Evolutionary conservation across 2,888 invertebrate species (phyloP).

Genomic region (Crepidodera aurea): DNA sequence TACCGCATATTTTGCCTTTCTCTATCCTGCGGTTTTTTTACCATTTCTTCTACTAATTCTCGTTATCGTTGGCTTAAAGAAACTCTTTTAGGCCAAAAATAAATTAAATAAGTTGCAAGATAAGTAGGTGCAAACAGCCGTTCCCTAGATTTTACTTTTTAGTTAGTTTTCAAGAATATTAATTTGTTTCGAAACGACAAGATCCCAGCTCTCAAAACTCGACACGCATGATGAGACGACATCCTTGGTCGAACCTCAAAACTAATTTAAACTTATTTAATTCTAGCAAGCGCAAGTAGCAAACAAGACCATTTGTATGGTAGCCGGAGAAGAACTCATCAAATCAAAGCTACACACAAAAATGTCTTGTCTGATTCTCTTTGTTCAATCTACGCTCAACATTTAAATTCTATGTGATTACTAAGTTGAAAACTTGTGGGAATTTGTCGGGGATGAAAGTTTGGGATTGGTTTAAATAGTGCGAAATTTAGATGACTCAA

Average conservation of each 20-base stretch:
- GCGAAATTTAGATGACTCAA: neutral
- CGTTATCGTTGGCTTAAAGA: too few relatives aligned
- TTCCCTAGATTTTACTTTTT: neutral
- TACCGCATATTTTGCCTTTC: too few relatives aligned
- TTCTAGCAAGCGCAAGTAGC: neutral
- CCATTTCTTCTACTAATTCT: too few relatives aligned
- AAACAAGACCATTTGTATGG: neutral
- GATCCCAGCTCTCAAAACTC: neutral
- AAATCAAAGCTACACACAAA: neutral
- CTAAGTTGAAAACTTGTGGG: neutral
- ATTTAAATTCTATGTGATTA: neutral
- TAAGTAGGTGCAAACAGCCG: too few relatives aligned
- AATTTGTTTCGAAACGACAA: neutral
- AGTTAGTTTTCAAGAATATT: neutral
- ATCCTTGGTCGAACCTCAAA: neutral
- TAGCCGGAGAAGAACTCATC: neutral
- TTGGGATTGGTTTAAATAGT: neutral
- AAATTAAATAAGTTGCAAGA: too few relatives aligned
- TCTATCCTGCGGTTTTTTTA: too few relatives aligned
- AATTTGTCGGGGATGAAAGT: neutral
- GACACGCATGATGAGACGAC: neutral
- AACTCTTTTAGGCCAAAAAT: too few relatives aligned
- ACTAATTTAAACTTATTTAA: conserved; percentile 3
- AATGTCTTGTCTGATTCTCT: neutral
- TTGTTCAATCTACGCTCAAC: neutral